These are phyloP conservation scores for Phymanthus crucifer DNA, from an alignment of 92 coral and sea anemone genomes.

Conservation along the genomic window DNA sequence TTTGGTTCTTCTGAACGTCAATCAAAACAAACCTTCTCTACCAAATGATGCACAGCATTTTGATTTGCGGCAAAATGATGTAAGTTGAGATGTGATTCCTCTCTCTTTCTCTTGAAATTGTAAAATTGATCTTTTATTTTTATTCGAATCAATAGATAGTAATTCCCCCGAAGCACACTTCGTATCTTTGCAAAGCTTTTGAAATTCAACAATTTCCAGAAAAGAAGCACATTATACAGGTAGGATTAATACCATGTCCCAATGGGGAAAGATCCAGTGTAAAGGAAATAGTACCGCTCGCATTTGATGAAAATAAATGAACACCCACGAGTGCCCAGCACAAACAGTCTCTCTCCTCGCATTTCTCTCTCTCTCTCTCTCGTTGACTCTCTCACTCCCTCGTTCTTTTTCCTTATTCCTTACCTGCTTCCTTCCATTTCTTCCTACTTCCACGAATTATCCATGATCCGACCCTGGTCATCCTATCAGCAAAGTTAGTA, in stretches of 20 bases:
- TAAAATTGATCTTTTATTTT: not conserved
- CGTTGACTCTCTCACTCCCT: no score
- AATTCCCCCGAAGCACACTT: not conserved
- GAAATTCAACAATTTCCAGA: not conserved
- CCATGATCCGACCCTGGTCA: no score
- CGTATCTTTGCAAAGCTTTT: not conserved
- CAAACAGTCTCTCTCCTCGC: no score
- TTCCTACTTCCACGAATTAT: no score
- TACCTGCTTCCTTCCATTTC: no score
- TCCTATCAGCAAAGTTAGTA: no score
- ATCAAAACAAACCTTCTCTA: slow-evolving; percentile 7
- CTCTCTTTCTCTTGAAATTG: not conserved
- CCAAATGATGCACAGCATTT: slow-evolving; percentile 27
- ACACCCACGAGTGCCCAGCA: no score
- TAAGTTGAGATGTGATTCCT: not conserved
- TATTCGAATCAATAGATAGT: not conserved
- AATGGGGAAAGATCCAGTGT: not conserved
- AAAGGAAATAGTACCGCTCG: no score
- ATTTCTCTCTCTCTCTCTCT: no score
- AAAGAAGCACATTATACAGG: not conserved
- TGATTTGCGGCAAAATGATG: slow-evolving; percentile 29
- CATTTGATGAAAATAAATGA: no score
- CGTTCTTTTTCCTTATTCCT: no score
- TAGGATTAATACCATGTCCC: not conserved
- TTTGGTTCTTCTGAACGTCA: slow-evolving; percentile 22